Evolutionary conservation across 2,888 invertebrate species (phyloP), one percentile per base, ranked within the genome.

Genomic region (Ischnus inquisitorius): DNA sequence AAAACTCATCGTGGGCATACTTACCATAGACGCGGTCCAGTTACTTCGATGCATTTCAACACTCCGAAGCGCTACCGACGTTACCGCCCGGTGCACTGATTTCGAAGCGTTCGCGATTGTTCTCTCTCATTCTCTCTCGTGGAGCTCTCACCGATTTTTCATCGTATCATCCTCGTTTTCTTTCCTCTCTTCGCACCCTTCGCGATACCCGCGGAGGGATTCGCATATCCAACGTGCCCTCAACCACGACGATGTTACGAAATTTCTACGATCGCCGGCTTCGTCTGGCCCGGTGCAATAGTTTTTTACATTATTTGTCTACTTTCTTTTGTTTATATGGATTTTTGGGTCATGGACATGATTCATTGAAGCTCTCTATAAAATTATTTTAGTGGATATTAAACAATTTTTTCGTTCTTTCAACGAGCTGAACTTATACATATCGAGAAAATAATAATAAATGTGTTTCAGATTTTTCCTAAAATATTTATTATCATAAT

Each of bases 1-100:
- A 80, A 54, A 85, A 85, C 67, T 74, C 79, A 79, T 76, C 67
- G 75, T 71, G 87, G 81, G 74, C 84, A 87, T 87, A 88, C 79
- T 79, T 86, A 80, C 69, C 82, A 72, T 83, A 85, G 88, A 88
- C 75, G 86, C 88, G 89, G 88, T 90, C 90, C 87, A 87, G 85
- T 88, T 89, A 85, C 81, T 71, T 43, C 86, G 60, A 72, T 85
- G 85, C 85, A 85, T 89, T 86, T 88, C 82, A 80, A 85, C 82
- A 83, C 82, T 87, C 8, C 85, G 39, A 39, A 74, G 79, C 46
- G 71, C 81, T 76, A 82, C 82, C 80, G 85, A 82, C 81, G 77
- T 62, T 80, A 71, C 60, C 48, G 46, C 41, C 39, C 68, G n/a
- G 67, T 81, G 79, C 64, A 86, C 76, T 82, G 87, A 88, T 87